Evolutionary conservation across 2,113 vertebrate species (phyloP).

Genomic region (Pterocles burchelli): DNA sequence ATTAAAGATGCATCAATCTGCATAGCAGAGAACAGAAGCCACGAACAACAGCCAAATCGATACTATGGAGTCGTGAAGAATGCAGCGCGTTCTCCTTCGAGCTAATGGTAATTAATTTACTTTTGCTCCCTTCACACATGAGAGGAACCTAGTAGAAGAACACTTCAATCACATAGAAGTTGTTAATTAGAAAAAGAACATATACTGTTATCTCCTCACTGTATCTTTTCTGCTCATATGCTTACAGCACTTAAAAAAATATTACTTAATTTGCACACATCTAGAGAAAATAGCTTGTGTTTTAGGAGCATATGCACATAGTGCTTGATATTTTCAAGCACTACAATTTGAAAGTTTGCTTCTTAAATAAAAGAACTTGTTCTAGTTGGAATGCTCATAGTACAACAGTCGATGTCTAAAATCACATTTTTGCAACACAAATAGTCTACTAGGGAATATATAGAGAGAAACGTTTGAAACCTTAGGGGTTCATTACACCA

Average conservation of each 20-base stretch:
- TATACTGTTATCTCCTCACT: background rate
- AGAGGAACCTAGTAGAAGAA: background rate
- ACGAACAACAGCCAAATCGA: constrained; percentile 50
- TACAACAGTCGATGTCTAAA: background rate
- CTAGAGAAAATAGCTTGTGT: background rate
- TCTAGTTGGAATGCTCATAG: background rate
- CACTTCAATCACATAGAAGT: background rate
- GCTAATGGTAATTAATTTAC: constrained; percentile 46
- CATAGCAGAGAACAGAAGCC: constrained; percentile 21
- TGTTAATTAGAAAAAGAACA: constrained; percentile 12
- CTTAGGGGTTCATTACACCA: background rate
- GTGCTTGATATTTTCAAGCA: background rate
- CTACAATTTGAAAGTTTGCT: background rate
- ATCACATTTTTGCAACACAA: background rate
- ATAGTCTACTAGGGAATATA: background rate
- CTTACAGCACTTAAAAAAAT: background rate
- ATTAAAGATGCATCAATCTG: constrained; percentile 56
- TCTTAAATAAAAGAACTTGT: background rate
- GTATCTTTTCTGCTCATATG: background rate
- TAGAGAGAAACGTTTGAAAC: background rate
- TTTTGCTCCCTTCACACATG: constrained; percentile 9
- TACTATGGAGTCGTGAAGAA: constrained; percentile 35
- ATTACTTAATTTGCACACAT: background rate
- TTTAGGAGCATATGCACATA: background rate
- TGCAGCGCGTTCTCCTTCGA: constrained; percentile 5